A percentile compares a stretch with the other conserved stretches of the same genome.
Conservation (phyloP, 2,888 invertebrate genomes). For the Drosophila paramelanica region DNA sequence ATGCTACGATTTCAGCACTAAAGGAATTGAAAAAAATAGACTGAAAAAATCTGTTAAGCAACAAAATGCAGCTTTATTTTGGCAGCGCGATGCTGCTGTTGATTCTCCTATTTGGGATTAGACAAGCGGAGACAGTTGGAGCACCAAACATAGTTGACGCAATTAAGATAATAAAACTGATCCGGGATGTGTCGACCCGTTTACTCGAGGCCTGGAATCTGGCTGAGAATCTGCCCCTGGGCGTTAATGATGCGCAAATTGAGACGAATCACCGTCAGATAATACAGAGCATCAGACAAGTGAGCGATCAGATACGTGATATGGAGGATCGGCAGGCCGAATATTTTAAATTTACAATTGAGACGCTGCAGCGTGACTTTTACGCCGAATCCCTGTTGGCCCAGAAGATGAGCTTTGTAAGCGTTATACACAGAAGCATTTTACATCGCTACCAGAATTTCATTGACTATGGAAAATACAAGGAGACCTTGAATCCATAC, state of each 20-base stretch:
- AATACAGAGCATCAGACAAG: conserved; percentile 9
- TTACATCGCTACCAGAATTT: conserved; percentile 18
- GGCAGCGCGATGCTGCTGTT: not conserved
- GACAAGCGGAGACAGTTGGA: too few relatives aligned
- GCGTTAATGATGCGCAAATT: conserved; percentile 9
- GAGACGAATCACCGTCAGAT: conserved; percentile 16
- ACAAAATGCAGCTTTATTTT: conserved; percentile 13
- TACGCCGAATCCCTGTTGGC: conserved; percentile 1
- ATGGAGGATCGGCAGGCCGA: conserved; percentile 28
- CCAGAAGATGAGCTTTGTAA: conserved; percentile 13
- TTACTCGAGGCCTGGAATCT: conserved; percentile 22
- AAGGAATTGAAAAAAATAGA: not conserved
- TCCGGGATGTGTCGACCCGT: conserved; percentile 15
- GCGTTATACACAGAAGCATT: conserved; percentile 15
- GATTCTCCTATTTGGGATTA: conserved; percentile 3
- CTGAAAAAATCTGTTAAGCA: too few relatives aligned
- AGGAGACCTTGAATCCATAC: conserved; percentile 9
- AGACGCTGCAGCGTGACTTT: conserved; percentile 21
- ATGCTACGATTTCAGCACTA: conserved; percentile 7
- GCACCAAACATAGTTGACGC: not conserved
- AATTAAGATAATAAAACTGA: conserved; percentile 27
- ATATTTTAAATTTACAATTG: conserved; percentile 31
- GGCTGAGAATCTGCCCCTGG: not conserved
- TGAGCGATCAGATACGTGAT: conserved; percentile 25
- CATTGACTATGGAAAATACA: conserved; percentile 18